Base-by-base conservation (phyloP, 2,113 vertebrate genomes). In the Semicossyphus pulcher region DNA sequence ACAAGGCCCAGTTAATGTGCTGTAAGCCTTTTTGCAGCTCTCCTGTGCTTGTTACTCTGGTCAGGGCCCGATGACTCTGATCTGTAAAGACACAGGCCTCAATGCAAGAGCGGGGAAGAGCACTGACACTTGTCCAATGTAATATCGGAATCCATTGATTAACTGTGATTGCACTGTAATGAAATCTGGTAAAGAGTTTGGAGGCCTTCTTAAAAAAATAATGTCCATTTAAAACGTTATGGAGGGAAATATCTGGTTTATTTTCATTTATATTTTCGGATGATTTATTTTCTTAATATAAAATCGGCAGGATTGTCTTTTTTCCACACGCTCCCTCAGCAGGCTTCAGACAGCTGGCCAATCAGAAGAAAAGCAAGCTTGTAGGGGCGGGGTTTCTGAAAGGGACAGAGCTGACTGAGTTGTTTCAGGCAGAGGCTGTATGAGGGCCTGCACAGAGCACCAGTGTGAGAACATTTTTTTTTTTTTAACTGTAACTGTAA, bases 41-140 rank as follows among this genome's bases (percentile, higher is more conserved):
- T 61, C 26, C 31, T 34, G 73, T 76, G 62, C 68, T 60, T 81
- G 74, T 68, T 56, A 48, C 60, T 71, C 56, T 68, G 74, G 51
- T 85, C 76, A 57, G 47, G 49, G 60, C 64, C 80, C 82, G 49
- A n/a, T 34, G 70, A 77, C 67, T 83, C 58, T 74, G 53, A 73
- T 79, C 70, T 68, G 42, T 80, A 51, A 70, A 77, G 73, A 65
- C 72, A 41, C 37, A n/a, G 41, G 62, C 48, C 67, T 87, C 67
- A 25, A 61, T 21, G 34, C 21, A 39, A 67, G 56, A 51, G 42
- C 41, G 5, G 48, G n/a, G 52, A 76, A 29, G 31, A 56, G 70
- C 20, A 49, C 62, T 51, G 78, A 81, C 73, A 57, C 51, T 57
- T 65, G 64, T 78, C 48, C 59, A 32, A 4, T 62, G 23, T n/a